Evolutionary conservation across 1,140 invertebrate species (phyloP), one percentile per base, ranked within the genome.

Genomic region (Adelges cooleyi): DNA sequence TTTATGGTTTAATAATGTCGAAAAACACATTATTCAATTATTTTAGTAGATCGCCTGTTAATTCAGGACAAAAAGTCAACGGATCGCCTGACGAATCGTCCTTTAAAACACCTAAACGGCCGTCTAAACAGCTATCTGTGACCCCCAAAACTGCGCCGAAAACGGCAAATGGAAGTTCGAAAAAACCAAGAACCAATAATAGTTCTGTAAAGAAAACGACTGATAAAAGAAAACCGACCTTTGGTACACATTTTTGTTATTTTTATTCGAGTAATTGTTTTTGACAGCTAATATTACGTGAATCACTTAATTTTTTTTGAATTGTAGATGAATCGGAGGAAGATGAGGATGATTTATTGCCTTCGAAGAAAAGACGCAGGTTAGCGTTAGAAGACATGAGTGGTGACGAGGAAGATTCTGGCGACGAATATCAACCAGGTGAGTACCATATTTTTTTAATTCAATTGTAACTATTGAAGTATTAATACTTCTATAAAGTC

Each of bases 1-100:
- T n/a, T n/a, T n/a, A n/a, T n/a, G n/a, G n/a, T n/a, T n/a, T n/a
- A n/a, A n/a, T n/a, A n/a, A 69, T 69, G 69, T 67, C 69, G 2
- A 68, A 71, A 66, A 71, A 70, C 20, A 71, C 70, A 9, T 36
- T 71, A 33, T 71, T 70, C 17, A 71, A 70, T 65, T 71, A 70
- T 52, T 71, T 71, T 56, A 51, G 27, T 6, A 70, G 67, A 36
- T 68, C 70, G 6, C 69, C 69, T 2, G 65, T 13, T 3, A 9
- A 65, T 1, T 15, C 20, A 2, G 5, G 22, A 38, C n/a, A 23
- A 0, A 68, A 68, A 44, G 36, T 48, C 5, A 40, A 59, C 13
- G 33, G 13, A 23, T 25, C 36, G 3, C 8, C 50, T 2, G 13
- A 44, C 3, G 15, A 36, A 5, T 10, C 46, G 0, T 51, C 52